These are phyloP conservation scores for Plemyria rubiginata DNA, from an alignment of 2,888 invertebrate species.

Conservation along the genomic window DNA sequence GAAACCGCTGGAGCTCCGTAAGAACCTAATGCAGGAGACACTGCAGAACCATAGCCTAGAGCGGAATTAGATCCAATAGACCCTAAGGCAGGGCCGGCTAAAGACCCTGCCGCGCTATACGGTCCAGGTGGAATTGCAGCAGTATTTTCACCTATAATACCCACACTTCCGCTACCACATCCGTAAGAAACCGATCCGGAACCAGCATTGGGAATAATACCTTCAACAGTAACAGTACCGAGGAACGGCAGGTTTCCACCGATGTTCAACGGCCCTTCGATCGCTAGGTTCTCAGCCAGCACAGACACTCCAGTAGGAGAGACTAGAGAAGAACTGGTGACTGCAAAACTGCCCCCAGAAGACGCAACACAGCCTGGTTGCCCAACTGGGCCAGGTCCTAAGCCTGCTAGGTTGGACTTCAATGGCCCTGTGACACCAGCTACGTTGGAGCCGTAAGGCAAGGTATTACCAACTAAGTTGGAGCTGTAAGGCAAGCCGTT, in stretches of 20 bases:
- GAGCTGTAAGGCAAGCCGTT: constrained; percentile 17
- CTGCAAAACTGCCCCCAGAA: constrained; percentile 37
- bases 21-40: not conserved
- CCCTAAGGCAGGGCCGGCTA: not conserved
- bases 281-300: constrained; percentile 46
- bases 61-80: not conserved
- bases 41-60: not conserved
- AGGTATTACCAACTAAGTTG: not conserved
- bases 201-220: constrained; percentile 38
- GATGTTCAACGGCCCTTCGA: constrained; percentile 45
- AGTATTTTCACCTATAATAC: constrained; percentile 33
- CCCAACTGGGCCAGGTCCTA: too few species aligned
- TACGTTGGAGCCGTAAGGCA: not conserved
- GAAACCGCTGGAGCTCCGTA: not conserved
- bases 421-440: not conserved
- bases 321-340: constrained; percentile 43
- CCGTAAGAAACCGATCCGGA: constrained; percentile 43
- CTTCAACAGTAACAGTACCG: constrained; percentile 45
- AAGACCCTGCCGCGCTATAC: constrained; percentile 21
- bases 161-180: constrained; percentile 43
- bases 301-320: constrained; percentile 46
- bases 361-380: constrained; percentile 4
- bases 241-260: constrained; percentile 47
- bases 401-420: not conserved
- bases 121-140: constrained; percentile 15